A percentile compares a stretch with the other conserved stretches of the same genome.
Conservation (phyloP, 2,888 invertebrate genomes). For the Epirrita christyi region DNA sequence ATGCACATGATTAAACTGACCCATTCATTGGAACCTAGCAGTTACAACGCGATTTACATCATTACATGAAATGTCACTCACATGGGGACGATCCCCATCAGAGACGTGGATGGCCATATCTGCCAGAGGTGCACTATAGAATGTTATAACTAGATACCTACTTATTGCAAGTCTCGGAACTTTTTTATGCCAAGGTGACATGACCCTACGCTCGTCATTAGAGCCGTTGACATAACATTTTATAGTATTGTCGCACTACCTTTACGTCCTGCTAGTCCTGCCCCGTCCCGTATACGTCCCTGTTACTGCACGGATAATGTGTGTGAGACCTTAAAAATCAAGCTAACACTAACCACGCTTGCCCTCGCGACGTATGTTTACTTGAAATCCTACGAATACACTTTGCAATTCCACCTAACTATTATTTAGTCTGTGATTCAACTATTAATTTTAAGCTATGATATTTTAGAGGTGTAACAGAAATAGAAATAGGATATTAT, state of each 20-base stretch:
- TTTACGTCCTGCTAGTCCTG: neutral
- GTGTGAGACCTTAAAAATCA: constrained; percentile 46
- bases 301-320: constrained; percentile 3
- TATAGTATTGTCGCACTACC: neutral
- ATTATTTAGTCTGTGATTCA: constrained; percentile 31
- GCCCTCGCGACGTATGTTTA: constrained; percentile 51
- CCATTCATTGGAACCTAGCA: constrained; percentile 78
- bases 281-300: neutral
- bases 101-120: neutral
- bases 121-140: neutral
- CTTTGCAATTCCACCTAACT: constrained; percentile 30
- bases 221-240: neutral
- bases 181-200: too few species aligned
- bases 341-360: constrained; percentile 64
- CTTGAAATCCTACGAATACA: constrained; percentile 41
- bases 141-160: too few species aligned
- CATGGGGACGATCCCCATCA: neutral
- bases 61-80: constrained; percentile 42
- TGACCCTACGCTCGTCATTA: neutral
- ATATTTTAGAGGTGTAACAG: constrained; percentile 40
- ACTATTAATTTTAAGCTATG: constrained; percentile 41
- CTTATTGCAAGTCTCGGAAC: too few species aligned
- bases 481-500: constrained; percentile 54
- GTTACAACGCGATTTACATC: constrained; percentile 67
- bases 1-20: constrained; percentile 80